phyloP scores from a whole-genome alignment of 1,140 invertebrate genomes.

The Leptinotarsa defecta region DNA sequence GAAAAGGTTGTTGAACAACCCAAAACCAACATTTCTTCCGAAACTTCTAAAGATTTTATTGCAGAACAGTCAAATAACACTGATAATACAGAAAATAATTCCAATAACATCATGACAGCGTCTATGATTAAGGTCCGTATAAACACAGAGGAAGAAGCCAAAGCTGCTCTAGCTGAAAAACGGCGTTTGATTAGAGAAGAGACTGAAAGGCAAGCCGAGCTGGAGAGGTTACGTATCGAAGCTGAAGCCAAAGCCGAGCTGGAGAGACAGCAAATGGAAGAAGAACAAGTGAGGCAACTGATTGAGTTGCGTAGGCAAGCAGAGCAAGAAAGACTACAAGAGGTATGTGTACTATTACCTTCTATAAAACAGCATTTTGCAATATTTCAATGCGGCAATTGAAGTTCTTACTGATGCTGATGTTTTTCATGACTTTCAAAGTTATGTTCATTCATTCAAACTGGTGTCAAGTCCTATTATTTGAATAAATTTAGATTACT shows the following conservation, averaged over 20 bases:
- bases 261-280: slow-evolving; percentile 76
- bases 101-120: slow-evolving; percentile 57
- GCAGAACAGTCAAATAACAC: not conserved
- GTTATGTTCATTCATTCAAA: no score
- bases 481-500: no score
- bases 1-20: not conserved
- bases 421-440: no score
- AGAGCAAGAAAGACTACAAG: slow-evolving; percentile 77
- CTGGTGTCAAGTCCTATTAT: no score
- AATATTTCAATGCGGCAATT: not conserved
- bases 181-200: slow-evolving; percentile 81
- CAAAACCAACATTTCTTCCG: not conserved
- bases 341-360: slow-evolving; percentile 47
- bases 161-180: slow-evolving; percentile 85
- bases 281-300: slow-evolving; percentile 76
- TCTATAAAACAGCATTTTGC: slow-evolving; percentile 10
- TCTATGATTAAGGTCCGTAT: slow-evolving; percentile 75
- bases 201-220: slow-evolving; percentile 82
- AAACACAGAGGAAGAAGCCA: slow-evolving; percentile 87
- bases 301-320: slow-evolving; percentile 76
- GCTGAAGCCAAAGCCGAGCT: slow-evolving; percentile 75
- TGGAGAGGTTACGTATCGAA: slow-evolving; percentile 75
- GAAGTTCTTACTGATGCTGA: no score
- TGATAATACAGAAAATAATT: slow-evolving; percentile 15
- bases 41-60: not conserved